Percentiles rank a stretch among this genome's conserved stretches.
Conservation (phyloP, 2,888 invertebrate species). For the Ochlodes sylvanus region DNA sequence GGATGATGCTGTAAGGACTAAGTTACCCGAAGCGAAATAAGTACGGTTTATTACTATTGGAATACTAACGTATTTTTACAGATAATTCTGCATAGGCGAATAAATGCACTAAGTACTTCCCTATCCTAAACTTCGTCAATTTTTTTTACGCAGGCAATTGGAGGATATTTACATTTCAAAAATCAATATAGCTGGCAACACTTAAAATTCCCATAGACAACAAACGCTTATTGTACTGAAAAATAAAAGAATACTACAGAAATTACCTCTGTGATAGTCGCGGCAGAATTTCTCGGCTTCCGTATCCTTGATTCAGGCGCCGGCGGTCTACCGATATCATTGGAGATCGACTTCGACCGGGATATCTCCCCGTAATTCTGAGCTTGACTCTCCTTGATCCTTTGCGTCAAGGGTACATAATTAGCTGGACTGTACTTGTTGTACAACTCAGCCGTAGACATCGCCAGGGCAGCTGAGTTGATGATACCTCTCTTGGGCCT, state of each 20-base stretch:
- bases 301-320: slow-evolving; percentile 67
- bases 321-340: slow-evolving; percentile 83
- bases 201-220: slow-evolving; percentile 26
- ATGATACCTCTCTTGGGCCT: slow-evolving; percentile 75
- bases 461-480: slow-evolving; percentile 80
- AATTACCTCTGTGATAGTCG: slow-evolving; percentile 71
- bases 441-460: slow-evolving; percentile 88
- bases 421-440: slow-evolving; percentile 91
- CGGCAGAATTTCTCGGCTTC: slow-evolving; percentile 68
- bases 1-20: too few relatives aligned
- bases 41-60: too few relatives aligned
- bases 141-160: too few relatives aligned
- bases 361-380: slow-evolving; percentile 73
- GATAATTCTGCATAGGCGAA: too few relatives aligned
- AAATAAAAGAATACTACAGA: slow-evolving; percentile 8
- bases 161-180: too few relatives aligned
- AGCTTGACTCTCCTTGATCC: slow-evolving; percentile 65
- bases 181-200: not conserved
- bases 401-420: slow-evolving; percentile 87
- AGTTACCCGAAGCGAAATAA: too few relatives aligned
- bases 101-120: too few relatives aligned
- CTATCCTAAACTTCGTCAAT: too few relatives aligned
- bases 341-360: slow-evolving; percentile 84
- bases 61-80: too few relatives aligned
- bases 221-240: slow-evolving; percentile 25